Evolutionary conservation across 1,140 invertebrate genomes (phyloP).

Genomic region (Zaprionus capensis): DNA sequence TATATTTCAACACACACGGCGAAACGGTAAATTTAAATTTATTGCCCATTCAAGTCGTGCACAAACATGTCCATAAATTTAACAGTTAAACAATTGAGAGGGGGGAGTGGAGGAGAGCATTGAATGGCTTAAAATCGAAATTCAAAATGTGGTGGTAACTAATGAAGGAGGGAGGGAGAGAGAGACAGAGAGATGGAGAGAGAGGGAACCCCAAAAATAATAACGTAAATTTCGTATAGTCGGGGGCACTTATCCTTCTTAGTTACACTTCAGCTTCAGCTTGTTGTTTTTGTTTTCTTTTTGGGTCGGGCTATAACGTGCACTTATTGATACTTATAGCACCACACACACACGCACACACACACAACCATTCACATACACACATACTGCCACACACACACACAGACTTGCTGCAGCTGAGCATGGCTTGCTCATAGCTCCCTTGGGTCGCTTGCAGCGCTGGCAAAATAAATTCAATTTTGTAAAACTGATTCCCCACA

Average conservation of each 20-base stretch:
- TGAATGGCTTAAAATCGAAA: neutral
- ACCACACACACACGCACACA: conserved; percentile 50
- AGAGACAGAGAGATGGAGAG: neutral
- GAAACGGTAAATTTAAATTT: conserved; percentile 62
- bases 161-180: conserved; percentile 19
- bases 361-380: conserved; percentile 16
- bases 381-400: conserved; percentile 13
- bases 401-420: conserved; percentile 35
- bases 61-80: conserved; percentile 77
- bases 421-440: conserved; percentile 57
- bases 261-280: conserved; percentile 71
- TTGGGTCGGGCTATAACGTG: conserved; percentile 48
- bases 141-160: conserved; percentile 11
- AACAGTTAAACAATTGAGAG: conserved; percentile 67
- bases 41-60: conserved; percentile 56
- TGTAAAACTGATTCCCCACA: conserved; percentile 81
- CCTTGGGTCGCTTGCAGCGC: conserved; percentile 59
- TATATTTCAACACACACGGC: conserved; percentile 51
- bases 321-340: conserved; percentile 81
- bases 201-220: conserved; percentile 62
- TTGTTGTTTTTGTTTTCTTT: conserved; percentile 41
- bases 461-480: conserved; percentile 81
- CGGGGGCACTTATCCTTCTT: conserved; percentile 74
- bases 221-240: conserved; percentile 69
- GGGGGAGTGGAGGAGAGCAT: neutral